Evolutionary conservation across 2,888 invertebrate species (phyloP), one percentile per base, ranked within the genome.

Genomic region (Drosophila melanosoma): DNA sequence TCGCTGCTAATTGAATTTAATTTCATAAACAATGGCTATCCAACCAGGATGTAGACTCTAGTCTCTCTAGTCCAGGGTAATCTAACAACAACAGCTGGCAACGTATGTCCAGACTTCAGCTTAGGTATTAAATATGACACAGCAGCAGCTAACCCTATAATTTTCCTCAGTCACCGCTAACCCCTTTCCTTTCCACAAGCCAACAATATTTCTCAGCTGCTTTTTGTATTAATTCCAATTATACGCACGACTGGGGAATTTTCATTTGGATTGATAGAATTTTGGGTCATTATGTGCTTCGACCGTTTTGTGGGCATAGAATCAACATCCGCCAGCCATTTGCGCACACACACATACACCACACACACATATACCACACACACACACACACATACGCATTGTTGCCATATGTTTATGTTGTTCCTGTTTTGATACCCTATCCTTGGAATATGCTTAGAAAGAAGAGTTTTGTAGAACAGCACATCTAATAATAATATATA

Each of bases 221-320:
- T 71, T 87, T 86, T 87, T 89, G 90, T 90, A 91, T 91, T 91
- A 91, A 91, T 91, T 91, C 89, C 88, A 91, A 91, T 91, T 91
- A 91, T 90, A 91, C 91, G 92, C 91, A 90, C 91, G 88, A 81
- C 87, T 91, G 87, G 81, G 84, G 85, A 90, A 87, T 89, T 87
- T 84, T 79, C 90, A 77, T 81, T 82, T 90, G 90, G 90, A 75
- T 78, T 77, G 88, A 90, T 87, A 85, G 90, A 78, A 87, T 91
- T 85, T 89, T 61, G 81, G 85, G 80, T 87, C 90, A 89, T 90
- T 90, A 90, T 83, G 79, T 57, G 69, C 62, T 57, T 56, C 45
- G 54, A 42, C 68, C 58, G 45, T 51, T 51, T 67, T 65, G 51
- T 73, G 73, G 68, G 40, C 63, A 59, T 48, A 57, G 45, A 70